phyloP scores from a whole-genome alignment of 1,140 invertebrate genomes.

The Idris sp. region DNA sequence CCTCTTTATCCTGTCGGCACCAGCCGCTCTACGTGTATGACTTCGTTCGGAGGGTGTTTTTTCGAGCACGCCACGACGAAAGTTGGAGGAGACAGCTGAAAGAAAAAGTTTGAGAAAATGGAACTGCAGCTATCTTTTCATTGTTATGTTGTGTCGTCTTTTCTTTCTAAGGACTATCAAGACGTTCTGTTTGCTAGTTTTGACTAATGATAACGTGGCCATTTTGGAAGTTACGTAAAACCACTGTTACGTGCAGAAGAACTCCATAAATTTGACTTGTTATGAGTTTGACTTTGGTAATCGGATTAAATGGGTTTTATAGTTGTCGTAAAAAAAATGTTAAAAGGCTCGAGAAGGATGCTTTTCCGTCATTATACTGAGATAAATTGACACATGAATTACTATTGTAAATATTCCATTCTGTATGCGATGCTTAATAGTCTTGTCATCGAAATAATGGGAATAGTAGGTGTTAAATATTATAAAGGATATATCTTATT shows the following conservation, averaged over 20 bases:
- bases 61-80: slow-evolving; percentile 48
- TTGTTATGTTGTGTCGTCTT: slow-evolving; percentile 28
- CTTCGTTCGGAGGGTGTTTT: slow-evolving; percentile 63
- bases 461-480: slow-evolving; percentile 32
- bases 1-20: slow-evolving; percentile 74
- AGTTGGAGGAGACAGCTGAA: slow-evolving; percentile 47
- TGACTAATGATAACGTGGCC: slow-evolving; percentile 16
- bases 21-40: slow-evolving; percentile 66
- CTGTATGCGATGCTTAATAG: slow-evolving; percentile 28
- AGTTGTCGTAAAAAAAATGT: no score
- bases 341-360: no score
- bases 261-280: slow-evolving; percentile 11
- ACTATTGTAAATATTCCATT: slow-evolving; percentile 33
- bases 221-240: slow-evolving; percentile 14
- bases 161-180: slow-evolving; percentile 5
- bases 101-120: slow-evolving; percentile 40
- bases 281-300: background rate
- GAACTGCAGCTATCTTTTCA: slow-evolving; percentile 36
- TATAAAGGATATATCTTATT: slow-evolving; percentile 12
- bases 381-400: slow-evolving; percentile 32
- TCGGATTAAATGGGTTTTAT: slow-evolving; percentile 21
- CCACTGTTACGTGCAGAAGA: slow-evolving; percentile 5
- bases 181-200: slow-evolving; percentile 18
- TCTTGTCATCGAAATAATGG: slow-evolving; percentile 34
- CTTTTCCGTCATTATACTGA: slow-evolving; percentile 17